These are phyloP conservation scores for Parazoanthus swiftii DNA, from an alignment of 92 coral and sea anemone species.

Conservation along the genomic window DNA sequence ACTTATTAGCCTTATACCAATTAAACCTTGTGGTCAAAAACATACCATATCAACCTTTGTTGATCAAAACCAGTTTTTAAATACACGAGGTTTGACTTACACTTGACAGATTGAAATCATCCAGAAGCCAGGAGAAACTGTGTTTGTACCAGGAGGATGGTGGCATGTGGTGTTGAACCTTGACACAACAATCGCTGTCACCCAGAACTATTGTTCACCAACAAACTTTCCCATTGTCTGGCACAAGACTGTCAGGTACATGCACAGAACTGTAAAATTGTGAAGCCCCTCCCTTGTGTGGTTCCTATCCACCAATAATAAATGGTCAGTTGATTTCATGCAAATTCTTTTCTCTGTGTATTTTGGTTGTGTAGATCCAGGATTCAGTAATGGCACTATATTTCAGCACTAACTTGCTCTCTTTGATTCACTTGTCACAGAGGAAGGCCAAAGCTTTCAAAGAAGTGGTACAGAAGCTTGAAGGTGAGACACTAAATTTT, in stretches of 20 bases:
- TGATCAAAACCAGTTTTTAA: too few species aligned
- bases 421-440: constrained; percentile 48
- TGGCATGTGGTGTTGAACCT: constrained; percentile 98
- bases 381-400: neutral
- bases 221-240: constrained; percentile 93
- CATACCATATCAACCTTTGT: too few species aligned
- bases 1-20: too few species aligned
- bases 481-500: constrained; percentile 56
- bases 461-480: constrained; percentile 80
- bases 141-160: constrained; percentile 98
- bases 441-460: constrained; percentile 93
- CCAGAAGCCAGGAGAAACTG: constrained; percentile 96
- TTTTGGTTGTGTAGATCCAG: neutral
- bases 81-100: neutral
- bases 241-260: constrained; percentile 97
- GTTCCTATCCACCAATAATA: neutral
- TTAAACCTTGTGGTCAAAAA: too few species aligned
- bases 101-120: constrained; percentile 81
- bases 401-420: neutral
- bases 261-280: neutral
- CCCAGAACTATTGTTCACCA: constrained; percentile 96
- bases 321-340: too few species aligned
- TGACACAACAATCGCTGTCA: constrained; percentile 93
- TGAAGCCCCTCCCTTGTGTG: too few species aligned
- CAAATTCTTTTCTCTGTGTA: too few species aligned